Evolutionary conservation across 2,888 invertebrate species (phyloP).

Genomic region (Deladenus siricidicola): DNA sequence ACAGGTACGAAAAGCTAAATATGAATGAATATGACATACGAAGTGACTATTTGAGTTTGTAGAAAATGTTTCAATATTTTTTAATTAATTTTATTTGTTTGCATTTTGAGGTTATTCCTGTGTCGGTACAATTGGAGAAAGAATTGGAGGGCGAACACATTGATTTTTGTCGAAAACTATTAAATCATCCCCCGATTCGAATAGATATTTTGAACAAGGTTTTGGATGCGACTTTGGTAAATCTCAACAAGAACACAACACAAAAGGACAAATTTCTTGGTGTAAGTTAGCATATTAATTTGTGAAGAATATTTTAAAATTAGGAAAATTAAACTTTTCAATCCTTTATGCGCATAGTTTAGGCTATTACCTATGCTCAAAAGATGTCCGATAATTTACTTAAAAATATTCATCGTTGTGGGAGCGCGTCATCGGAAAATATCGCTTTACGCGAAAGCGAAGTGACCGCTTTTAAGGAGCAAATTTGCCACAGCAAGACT

Average conservation of each 20-base stretch:
- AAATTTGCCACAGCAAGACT: slow-evolving; percentile 12
- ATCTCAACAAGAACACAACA: slow-evolving; percentile 9
- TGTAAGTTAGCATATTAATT: slow-evolving; percentile 3
- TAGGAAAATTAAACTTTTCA: no score
- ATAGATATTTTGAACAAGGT: slow-evolving; percentile 1
- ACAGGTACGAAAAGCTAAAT: background rate
- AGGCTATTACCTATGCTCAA: slow-evolving; percentile 18
- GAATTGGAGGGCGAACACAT: slow-evolving; percentile 3
- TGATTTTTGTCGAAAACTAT: slow-evolving; percentile 14
- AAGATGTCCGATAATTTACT: slow-evolving; percentile 16
- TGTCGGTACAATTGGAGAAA: slow-evolving; percentile 15
- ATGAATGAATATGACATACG: background rate
- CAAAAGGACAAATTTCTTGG: slow-evolving; percentile 17
- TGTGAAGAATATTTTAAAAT: background rate
- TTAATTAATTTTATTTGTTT: background rate
- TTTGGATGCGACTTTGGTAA: slow-evolving; percentile 4
- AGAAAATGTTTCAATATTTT: background rate
- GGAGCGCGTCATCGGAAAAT: slow-evolving; percentile 17
- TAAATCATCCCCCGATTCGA: no score
- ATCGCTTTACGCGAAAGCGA: slow-evolving; percentile 6
- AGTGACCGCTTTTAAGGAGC: slow-evolving; percentile 13
- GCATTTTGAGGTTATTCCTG: slow-evolving; percentile 12
- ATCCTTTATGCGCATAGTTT: no score
- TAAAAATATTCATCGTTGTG: background rate
- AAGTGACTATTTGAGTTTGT: background rate